These are phyloP conservation scores for Ladona fulva DNA, from an alignment of 1,140 invertebrate genomes.

Conservation along the genomic window DNA sequence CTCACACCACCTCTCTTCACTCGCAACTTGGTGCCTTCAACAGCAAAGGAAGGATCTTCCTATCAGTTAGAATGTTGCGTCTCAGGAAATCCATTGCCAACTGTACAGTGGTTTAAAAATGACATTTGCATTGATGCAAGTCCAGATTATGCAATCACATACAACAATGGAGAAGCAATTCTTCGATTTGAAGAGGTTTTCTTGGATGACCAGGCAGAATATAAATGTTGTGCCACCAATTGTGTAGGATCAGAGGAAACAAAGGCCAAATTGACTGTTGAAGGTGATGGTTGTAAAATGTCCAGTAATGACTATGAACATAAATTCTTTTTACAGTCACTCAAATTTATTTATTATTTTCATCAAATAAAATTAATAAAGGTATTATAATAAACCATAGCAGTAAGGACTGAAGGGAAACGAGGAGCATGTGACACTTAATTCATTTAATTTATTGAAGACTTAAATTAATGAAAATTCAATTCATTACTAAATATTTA, in stretches of 20 bases:
- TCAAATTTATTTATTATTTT: too few relatives aligned
- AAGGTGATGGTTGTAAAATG: slow-evolving; percentile 37
- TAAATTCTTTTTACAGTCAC: too few relatives aligned
- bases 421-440: too few relatives aligned
- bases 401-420: too few relatives aligned
- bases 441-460: too few relatives aligned
- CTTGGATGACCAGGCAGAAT: slow-evolving; percentile 49
- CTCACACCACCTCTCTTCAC: slow-evolving; percentile 54
- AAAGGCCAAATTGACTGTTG: slow-evolving; percentile 41
- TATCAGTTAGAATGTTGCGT: slow-evolving; percentile 63
- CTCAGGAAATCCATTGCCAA: slow-evolving; percentile 62
- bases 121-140: slow-evolving; percentile 61
- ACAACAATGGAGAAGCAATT: slow-evolving; percentile 53
- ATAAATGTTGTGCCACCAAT: slow-evolving; percentile 62
- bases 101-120: slow-evolving; percentile 71
- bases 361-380: too few relatives aligned
- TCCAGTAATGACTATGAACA: background rate
- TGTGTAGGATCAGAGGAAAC: slow-evolving; percentile 51
- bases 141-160: slow-evolving; percentile 57
- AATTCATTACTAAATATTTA: too few relatives aligned
- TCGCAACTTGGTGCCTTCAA: slow-evolving; percentile 49
- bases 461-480: too few relatives aligned
- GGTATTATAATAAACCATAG: too few relatives aligned
- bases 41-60: slow-evolving; percentile 52
- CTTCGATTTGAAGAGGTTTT: slow-evolving; percentile 50